Percentiles rank a stretch among this genome's conserved stretches.
Conservation (phyloP, 2,797 vertebrate genomes). For the Zonotrichia albicollis region DNA sequence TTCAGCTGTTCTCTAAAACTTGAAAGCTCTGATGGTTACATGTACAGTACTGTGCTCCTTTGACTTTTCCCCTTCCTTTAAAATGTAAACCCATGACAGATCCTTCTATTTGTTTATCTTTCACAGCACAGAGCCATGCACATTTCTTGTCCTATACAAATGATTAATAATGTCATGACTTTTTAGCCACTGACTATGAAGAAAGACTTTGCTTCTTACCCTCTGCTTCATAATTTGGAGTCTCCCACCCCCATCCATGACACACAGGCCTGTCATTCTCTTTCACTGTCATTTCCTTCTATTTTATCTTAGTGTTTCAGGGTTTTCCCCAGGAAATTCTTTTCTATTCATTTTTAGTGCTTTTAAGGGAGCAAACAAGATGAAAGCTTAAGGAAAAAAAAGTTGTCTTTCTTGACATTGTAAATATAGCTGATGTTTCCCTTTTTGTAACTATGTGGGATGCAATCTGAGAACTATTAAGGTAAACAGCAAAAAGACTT, state of each 20-base stretch:
- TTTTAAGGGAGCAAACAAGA: constrained; percentile 72
- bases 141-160: constrained; percentile 34
- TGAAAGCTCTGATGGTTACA: constrained; percentile 7
- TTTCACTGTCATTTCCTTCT: constrained; percentile 73
- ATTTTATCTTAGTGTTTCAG: constrained; percentile 74
- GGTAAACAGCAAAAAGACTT: neutral
- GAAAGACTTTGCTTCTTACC: constrained; percentile 41
- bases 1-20: neutral
- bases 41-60: neutral
- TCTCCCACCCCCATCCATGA: constrained; percentile 54
- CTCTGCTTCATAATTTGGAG: constrained; percentile 53
- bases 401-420: constrained; percentile 67
- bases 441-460: constrained; percentile 35
- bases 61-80: constrained; percentile 55
- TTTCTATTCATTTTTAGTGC: constrained; percentile 73
- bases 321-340: constrained; percentile 76
- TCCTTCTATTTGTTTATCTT: constrained; percentile 52
- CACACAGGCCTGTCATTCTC: constrained; percentile 59
- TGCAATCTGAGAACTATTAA: constrained; percentile 20
- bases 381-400: constrained; percentile 70
- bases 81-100: constrained; percentile 12
- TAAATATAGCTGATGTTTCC: constrained; percentile 68
- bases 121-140: neutral
- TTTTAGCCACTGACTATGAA: constrained; percentile 21
- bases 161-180: constrained; percentile 61